These are phyloP conservation scores for Helicolenus hilgendorfi DNA, from an alignment of 2,797 vertebrate genomes.

Conservation along the genomic window DNA sequence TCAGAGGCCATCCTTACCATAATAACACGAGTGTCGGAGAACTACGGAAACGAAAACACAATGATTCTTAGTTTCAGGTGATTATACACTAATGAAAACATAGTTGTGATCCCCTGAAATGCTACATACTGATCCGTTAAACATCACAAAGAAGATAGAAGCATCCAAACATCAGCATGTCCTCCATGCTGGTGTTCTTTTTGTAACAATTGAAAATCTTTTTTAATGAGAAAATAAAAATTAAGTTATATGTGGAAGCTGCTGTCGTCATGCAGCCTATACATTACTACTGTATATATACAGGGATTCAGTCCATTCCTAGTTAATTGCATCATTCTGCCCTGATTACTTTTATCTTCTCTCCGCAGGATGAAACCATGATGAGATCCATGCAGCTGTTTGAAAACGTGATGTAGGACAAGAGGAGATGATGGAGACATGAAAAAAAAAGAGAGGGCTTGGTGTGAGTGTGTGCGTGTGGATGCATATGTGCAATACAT, in stretches of 20 bases:
- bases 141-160: not conserved
- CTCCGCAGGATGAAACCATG: slow-evolving; percentile 96
- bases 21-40: too few species aligned
- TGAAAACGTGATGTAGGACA: slow-evolving; percentile 96
- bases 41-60: too few species aligned
- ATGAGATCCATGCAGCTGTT: slow-evolving; percentile 99
- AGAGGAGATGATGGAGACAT: slow-evolving; percentile 12
- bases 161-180: not conserved
- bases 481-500: slow-evolving; percentile 64
- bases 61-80: too few species aligned
- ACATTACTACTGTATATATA: not conserved
- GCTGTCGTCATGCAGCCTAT: not conserved
- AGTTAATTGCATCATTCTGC: slow-evolving; percentile 15
- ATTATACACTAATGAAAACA: too few species aligned
- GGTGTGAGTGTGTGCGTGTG: slow-evolving; percentile 50
- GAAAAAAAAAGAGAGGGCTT: slow-evolving; percentile 52
- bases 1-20: too few species aligned
- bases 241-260: not conserved
- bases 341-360: slow-evolving; percentile 14
- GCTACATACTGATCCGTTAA: not conserved
- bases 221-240: not conserved
- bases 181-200: not conserved
- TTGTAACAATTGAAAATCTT: not conserved
- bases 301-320: too few species aligned
- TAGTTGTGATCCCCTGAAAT: too few species aligned